A percentile compares a stretch with the other conserved stretches of the same genome.
These are phyloP conservation scores for Wiebesia pumilae DNA, from an alignment of 1,140 invertebrate species.

Conservation along the genomic window DNA sequence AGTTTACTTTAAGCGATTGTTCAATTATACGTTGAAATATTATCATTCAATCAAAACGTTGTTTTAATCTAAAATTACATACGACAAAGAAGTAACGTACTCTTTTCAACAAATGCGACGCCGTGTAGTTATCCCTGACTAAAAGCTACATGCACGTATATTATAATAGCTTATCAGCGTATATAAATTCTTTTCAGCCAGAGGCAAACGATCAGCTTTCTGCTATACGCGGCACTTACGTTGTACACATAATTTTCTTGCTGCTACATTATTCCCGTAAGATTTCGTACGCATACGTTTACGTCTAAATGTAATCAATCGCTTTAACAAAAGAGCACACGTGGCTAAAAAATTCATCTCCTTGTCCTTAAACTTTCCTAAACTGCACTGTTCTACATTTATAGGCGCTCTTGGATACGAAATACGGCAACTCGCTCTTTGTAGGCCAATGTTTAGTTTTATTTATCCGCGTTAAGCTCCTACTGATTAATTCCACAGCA, in stretches of 20 bases:
- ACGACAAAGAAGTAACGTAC: neutral
- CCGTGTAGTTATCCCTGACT: too few relatives aligned
- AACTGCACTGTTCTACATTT: neutral
- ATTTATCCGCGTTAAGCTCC: conserved; percentile 28
- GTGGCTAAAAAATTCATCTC: neutral
- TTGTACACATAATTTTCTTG: conserved; percentile 4
- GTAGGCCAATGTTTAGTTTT: conserved; percentile 41
- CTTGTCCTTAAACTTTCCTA: neutral
- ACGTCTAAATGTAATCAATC: conserved; percentile 27
- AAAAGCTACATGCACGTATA: neutral
- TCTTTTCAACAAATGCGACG: neutral
- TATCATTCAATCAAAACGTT: neutral
- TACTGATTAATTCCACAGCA: conserved; percentile 49
- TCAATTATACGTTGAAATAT: neutral
- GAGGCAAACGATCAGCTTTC: conserved; percentile 27
- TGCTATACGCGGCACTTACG: conserved; percentile 43
- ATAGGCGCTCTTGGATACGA: conserved; percentile 40
- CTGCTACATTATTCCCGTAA: conserved; percentile 43
- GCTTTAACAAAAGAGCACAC: neutral
- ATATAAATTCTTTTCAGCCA: conserved; percentile 12
- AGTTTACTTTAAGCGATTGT: neutral
- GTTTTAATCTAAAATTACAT: neutral
- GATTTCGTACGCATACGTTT: conserved; percentile 35
- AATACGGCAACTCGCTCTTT: neutral
- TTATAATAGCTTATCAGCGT: neutral